phyloP scores from a whole-genome alignment of 2,797 vertebrate genomes.

The Todus mexicanus region DNA sequence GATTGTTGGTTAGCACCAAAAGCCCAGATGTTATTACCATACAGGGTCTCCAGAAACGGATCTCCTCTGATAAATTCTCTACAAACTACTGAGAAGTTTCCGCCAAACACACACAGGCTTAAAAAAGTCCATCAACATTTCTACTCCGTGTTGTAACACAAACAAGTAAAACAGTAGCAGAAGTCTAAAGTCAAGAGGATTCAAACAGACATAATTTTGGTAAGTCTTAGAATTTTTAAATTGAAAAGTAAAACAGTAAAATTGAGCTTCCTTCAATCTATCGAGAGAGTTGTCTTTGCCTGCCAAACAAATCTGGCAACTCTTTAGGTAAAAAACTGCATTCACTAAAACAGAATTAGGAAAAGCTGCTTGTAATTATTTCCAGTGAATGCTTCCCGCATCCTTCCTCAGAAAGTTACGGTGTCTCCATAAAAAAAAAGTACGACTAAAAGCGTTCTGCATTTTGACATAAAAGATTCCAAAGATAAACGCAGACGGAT shows the following conservation, averaged over 20 bases:
- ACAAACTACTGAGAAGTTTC: neutral
- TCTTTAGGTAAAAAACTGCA: neutral
- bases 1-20: neutral
- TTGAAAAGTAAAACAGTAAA: neutral
- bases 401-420: neutral
- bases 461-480: neutral
- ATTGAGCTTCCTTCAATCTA: neutral
- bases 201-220: neutral
- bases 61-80: neutral
- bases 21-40: neutral
- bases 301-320: neutral
- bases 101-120: neutral
- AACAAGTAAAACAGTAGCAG: neutral
- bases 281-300: neutral
- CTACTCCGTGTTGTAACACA: neutral
- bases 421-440: neutral
- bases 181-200: neutral
- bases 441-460: accelerated
- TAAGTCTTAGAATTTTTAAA: neutral
- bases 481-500: accelerated
- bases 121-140: neutral
- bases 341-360: neutral
- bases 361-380: neutral
- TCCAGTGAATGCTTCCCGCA: neutral
- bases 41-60: neutral